Base-by-base conservation (phyloP, 2,888 invertebrate species). In the Nudaria mundana region DNA sequence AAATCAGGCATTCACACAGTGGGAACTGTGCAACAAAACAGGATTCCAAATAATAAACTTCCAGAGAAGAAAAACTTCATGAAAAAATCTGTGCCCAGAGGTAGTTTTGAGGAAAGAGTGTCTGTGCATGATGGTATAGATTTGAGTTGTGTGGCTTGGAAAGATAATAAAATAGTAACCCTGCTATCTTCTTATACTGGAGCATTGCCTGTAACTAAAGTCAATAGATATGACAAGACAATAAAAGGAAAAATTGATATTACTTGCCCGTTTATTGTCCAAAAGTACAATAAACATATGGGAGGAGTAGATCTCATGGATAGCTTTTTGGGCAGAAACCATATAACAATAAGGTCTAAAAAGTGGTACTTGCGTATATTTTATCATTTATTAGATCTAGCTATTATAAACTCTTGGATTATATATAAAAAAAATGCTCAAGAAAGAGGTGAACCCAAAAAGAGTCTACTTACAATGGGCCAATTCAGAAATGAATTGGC, bases 331-430 rank as follows among this genome's bases (percentile, higher is more conserved):
- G 66, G 65, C 37, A 61, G 66, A 56, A 52, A 66, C 52, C 54
- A 56, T 42, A 65, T 65, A 44, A 56, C 0, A 41, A 52, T 66
- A 5, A 66, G 63, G 46, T 63, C 64, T 50, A 69, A 62, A 61
- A 72, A 74, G 44, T 71, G 70, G 68, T 70, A 71, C 31, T 43
- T 72, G 44, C 60, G 65, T 51, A 57, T 73, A 41, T 74, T 75
- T 69, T 54, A 4, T 52, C 61, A 64, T 57, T 11, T 66, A 48
- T 62, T 65, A 45, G 67, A 65, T 44, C 53, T 68, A 14, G 58
- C 64, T 28, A 25, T 63, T 15, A 67, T 68, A 56, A 66, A 69
- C 48, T 59, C 59, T 52, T 68, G 61, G 62, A 57, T 65, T 58
- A 8, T 64, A 11, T 60, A 63, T 53, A 60, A 41, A 53, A 51